Evolutionary conservation across 2,888 invertebrate species (phyloP).

Genomic region (Liodrosophila aerea): DNA sequence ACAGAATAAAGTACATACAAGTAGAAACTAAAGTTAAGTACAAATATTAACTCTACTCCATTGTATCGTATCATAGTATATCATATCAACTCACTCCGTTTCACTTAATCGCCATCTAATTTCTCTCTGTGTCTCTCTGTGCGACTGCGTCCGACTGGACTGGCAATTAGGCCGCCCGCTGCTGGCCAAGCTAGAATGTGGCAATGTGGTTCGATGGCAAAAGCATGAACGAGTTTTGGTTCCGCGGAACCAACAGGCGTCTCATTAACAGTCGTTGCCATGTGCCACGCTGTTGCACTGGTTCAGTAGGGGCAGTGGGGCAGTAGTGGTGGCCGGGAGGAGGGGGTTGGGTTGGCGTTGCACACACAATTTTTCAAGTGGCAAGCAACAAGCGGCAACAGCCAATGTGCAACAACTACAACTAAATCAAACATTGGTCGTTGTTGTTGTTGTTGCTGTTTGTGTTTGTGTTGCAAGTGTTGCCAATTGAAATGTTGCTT

Average conservation of each 20-base stretch:
- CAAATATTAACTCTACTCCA: too few relatives aligned
- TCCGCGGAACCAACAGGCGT: conserved; percentile 66
- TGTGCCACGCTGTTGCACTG: neutral
- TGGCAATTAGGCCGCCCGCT: conserved; percentile 47
- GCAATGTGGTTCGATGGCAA: conserved; percentile 50
- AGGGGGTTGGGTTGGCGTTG: conserved; percentile 26
- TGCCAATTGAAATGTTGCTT: conserved; percentile 58
- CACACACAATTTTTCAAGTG: conserved; percentile 59
- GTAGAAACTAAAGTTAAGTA: too few relatives aligned
- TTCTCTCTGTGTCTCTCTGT: too few relatives aligned
- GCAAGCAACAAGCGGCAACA: conserved; percentile 55
- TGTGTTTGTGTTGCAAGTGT: conserved; percentile 39
- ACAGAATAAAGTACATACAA: too few relatives aligned
- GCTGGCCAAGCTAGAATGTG: conserved; percentile 59
- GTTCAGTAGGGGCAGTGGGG: neutral
- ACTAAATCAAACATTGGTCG: conserved; percentile 6
- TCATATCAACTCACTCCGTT: too few relatives aligned
- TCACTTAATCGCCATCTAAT: too few relatives aligned
- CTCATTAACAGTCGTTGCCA: conserved; percentile 43
- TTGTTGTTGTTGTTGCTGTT: conserved; percentile 3
- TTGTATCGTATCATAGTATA: too few relatives aligned
- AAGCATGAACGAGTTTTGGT: conserved; percentile 66
- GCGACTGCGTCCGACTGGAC: neutral
- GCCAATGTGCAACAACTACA: conserved; percentile 55
- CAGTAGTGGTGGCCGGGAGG: neutral